Base-by-base conservation (phyloP, 2,888 invertebrate genomes). In the Myopa tessellatipennis region DNA sequence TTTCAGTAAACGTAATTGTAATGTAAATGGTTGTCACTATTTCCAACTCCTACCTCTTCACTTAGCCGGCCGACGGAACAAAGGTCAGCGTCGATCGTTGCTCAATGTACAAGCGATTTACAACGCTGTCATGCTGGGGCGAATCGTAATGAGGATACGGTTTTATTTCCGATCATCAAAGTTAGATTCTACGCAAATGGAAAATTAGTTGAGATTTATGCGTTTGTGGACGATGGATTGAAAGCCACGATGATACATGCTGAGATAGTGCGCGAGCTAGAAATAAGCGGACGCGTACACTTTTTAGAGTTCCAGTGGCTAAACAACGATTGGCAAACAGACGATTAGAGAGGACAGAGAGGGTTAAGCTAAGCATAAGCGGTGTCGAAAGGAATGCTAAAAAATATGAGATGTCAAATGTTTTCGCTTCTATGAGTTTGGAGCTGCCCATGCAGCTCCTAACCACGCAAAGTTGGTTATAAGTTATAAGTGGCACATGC, bases 261-360 rank as follows among this genome's bases (percentile, higher is more conserved):
- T 14, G 34, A 70, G 1, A 14, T 52, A 12, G 52, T 18, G 16
- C 70, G 70, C 18, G 70, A 70, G n/a, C 14, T 70, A 14, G 52
- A 26, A 14, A 18, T 70, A 70, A 26, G 26, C 16, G 52, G 70
- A 10, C 52, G 34, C 7, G 52, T n/a, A 52, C 26, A 70, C 45
- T n/a, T 52, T 26, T 52, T 70, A 52, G 70, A 70, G 4, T 52
- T 70, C 4, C 70, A 70, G 14, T 70, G 70, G 70, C n/a, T 70
- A 7, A 70, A 70, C 34, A 36, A 50, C 1, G n/a, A n/a, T n/a
- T n/a, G n/a, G n/a, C n/a, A n/a, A n/a, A n/a, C 50, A 70, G 14
- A 70, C 70, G 10, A 70, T 52, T 26, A 40, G 18, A 26, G 70
- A 70, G 36, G n/a, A 26, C 4, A 70, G 70, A 70, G 52, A 70